A percentile compares a stretch with the other conserved stretches of the same genome.
These are phyloP conservation scores for Aphidius colemani DNA, from an alignment of 2,888 invertebrate genomes.

Conservation along the genomic window DNA sequence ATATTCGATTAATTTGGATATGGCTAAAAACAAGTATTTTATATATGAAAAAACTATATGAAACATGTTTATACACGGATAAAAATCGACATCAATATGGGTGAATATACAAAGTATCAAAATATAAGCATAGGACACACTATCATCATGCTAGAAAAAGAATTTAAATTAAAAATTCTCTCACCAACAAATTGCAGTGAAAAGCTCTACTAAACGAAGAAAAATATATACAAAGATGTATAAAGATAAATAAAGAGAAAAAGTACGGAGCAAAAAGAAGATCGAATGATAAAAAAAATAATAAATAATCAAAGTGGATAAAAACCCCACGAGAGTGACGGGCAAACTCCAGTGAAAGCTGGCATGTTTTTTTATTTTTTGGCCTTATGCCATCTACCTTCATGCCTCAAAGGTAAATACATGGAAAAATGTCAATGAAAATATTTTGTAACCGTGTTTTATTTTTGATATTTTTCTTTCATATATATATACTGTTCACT, in stretches of 20 bases:
- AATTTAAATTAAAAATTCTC: conserved; percentile 34
- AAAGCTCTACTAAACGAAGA: conserved; percentile 23
- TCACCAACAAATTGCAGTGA: conserved; percentile 12
- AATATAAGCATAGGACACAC: conserved; percentile 5
- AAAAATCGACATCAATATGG: neutral
- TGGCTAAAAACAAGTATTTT: conserved; percentile 11
- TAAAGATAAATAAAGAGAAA: conserved; percentile 2
- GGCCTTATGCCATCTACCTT: too few relatives aligned
- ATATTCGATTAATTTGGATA: conserved; percentile 27
- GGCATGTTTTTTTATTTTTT: neutral
- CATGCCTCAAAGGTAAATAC: too few relatives aligned
- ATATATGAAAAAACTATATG: neutral
- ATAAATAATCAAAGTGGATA: too few relatives aligned
- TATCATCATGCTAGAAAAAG: conserved; percentile 12
- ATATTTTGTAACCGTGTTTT: too few relatives aligned
- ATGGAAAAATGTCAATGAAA: too few relatives aligned
- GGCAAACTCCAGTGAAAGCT: neutral
- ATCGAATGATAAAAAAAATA: too few relatives aligned
- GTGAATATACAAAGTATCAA: conserved; percentile 1
- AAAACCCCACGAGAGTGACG: too few relatives aligned
- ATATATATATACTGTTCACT: too few relatives aligned
- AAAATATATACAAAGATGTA: neutral
- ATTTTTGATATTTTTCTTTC: too few relatives aligned
- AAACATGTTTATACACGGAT: neutral
- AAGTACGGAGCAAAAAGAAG: neutral